Percentiles rank a stretch among this genome's conserved stretches.
Conservation (phyloP, 2,113 vertebrate genomes). For the Ammodytes marinus region DNA sequence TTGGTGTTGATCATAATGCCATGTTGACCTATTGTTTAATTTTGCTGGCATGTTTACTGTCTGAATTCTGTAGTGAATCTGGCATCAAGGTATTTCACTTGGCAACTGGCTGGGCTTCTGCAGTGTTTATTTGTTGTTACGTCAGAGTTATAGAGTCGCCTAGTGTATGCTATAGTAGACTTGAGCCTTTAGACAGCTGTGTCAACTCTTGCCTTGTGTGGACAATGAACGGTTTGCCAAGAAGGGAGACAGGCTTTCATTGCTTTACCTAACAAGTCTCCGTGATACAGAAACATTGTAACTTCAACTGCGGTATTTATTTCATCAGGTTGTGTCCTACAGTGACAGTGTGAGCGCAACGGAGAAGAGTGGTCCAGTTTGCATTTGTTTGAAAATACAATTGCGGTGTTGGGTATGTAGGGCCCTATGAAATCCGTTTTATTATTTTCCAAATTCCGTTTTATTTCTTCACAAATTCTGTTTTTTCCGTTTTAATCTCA, state of each 20-base stretch:
- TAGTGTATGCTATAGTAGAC: constrained; percentile 54
- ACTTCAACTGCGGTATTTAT: constrained; percentile 26
- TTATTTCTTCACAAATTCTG: no score
- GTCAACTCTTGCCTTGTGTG: constrained; percentile 74
- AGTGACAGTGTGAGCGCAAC: not conserved
- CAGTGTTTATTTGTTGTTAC: constrained; percentile 86
- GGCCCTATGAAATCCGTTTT: no score
- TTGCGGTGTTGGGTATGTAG: not conserved
- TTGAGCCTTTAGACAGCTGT: constrained; percentile 78
- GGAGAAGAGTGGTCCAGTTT: not conserved
- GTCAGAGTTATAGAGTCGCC: constrained; percentile 78
- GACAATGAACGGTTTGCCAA: constrained; percentile 49
- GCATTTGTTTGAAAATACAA: not conserved
- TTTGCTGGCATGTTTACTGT: constrained; percentile 76
- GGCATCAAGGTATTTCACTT: constrained; percentile 79
- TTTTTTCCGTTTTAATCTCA: no score
- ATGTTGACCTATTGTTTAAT: constrained; percentile 80
- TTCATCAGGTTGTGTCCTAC: constrained; percentile 16
- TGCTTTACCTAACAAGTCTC: constrained; percentile 42
- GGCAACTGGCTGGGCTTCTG: constrained; percentile 66
- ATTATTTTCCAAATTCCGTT: no score
- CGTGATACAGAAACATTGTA: constrained; percentile 14
- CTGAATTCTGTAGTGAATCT: constrained; percentile 66
- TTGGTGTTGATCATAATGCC: constrained; percentile 74
- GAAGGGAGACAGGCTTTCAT: constrained; percentile 53